Evolutionary conservation across 2,113 vertebrate species (phyloP).

Genomic region (human (Homo sapiens)): DNA sequence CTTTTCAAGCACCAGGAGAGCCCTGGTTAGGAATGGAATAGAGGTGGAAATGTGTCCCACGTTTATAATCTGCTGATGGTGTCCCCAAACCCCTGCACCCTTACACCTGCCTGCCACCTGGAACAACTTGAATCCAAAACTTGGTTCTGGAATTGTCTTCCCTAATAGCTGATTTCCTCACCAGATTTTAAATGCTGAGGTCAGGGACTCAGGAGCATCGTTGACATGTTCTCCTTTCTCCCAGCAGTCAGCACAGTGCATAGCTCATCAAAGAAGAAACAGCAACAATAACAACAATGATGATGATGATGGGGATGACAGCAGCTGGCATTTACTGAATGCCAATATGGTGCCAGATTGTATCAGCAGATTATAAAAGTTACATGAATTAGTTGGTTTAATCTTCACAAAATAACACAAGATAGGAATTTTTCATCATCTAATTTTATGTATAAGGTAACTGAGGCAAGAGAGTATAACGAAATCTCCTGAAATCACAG

Average conservation of each 20-base stretch:
- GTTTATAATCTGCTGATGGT: background rate
- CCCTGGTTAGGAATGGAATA: background rate
- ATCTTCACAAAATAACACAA: background rate
- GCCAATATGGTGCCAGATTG: background rate
- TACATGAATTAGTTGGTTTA: background rate
- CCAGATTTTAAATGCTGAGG: background rate
- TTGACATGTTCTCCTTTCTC: background rate
- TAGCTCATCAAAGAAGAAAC: background rate
- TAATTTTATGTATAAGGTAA: background rate
- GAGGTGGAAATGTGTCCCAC: background rate
- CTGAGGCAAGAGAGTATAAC: background rate
- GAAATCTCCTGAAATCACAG: background rate
- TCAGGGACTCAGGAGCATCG: background rate
- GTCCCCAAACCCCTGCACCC: background rate
- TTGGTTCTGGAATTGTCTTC: background rate
- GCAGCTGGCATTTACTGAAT: background rate
- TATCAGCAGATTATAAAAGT: background rate
- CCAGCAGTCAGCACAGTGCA: background rate
- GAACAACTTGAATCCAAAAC: background rate
- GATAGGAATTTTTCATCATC: background rate
- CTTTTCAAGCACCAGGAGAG: background rate
- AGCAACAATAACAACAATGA: no score
- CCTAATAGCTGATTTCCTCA: background rate
- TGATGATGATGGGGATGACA: accelerated
- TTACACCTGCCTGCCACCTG: background rate